Percentiles rank a stretch among this genome's conserved stretches.
phyloP scores from a whole-genome alignment of 2,888 invertebrate species.

The Cryptocheilus praepositus region DNA sequence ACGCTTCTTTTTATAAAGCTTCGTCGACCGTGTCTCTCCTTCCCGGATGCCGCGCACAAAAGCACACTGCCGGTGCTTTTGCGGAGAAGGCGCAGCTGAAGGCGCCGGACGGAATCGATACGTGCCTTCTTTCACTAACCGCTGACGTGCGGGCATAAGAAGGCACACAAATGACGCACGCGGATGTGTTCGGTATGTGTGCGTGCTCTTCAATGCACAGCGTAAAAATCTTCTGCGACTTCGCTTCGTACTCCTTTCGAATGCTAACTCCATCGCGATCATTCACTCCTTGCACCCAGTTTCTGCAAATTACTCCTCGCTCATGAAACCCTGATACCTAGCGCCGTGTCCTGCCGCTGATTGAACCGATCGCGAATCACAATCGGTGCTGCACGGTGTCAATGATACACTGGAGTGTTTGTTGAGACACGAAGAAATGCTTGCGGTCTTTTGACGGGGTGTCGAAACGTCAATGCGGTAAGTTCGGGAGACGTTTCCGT shows the following conservation, averaged over 20 bases:
- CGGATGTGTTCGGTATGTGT: not conserved
- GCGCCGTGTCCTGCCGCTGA: slow-evolving; percentile 55
- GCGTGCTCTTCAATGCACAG: not conserved
- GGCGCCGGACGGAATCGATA: no score
- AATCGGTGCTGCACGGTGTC: slow-evolving; percentile 18
- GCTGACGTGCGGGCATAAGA: no score
- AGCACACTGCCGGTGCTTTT: not conserved
- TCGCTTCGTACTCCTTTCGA: slow-evolving; percentile 48
- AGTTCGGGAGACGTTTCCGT: no score
- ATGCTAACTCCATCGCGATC: slow-evolving; percentile 68
- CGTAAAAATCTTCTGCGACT: slow-evolving; percentile 24
- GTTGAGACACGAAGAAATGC: no score
- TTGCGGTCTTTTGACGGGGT: no score
- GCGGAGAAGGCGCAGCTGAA: no score
- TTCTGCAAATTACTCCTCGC: slow-evolving; percentile 68
- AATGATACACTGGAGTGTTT: not conserved
- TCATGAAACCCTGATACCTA: slow-evolving; percentile 68
- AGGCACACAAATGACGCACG: not conserved
- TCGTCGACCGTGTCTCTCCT: not conserved
- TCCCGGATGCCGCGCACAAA: not conserved
- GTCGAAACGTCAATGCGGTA: no score
- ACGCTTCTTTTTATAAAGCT: slow-evolving; percentile 2
- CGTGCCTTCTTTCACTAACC: no score
- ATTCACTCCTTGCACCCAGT: slow-evolving; percentile 71
- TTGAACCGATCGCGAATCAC: slow-evolving; percentile 37